A percentile compares a stretch with the other conserved stretches of the same genome.
Evolutionary conservation across 2,888 invertebrate genomes (phyloP).

Genomic region (Pterostichus niger): DNA sequence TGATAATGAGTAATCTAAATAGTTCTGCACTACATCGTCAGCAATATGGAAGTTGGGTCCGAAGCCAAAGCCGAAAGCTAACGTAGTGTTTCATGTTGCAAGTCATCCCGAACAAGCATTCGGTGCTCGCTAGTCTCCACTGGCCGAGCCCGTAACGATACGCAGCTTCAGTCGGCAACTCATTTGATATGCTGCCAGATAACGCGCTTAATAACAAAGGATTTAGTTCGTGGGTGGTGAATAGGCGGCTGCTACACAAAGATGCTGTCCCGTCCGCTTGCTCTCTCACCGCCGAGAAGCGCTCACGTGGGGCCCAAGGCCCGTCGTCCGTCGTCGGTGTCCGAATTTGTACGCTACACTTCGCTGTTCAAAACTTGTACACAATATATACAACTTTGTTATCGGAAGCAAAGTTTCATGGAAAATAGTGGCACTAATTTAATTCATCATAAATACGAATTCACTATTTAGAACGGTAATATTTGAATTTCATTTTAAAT

Average conservation of each 20-base stretch:
- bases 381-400: neutral
- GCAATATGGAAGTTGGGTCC: neutral
- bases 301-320: conserved; percentile 10
- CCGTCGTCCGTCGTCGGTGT: conserved; percentile 2
- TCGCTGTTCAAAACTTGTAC: neutral
- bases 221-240: conserved; percentile 60
- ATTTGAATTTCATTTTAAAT: too few species aligned
- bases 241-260: conserved; percentile 22
- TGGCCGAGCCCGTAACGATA: conserved; percentile 20
- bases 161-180: conserved; percentile 36
- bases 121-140: neutral
- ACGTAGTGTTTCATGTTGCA: conserved; percentile 1
- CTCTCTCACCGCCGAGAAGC: neutral
- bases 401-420: neutral
- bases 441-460: too few species aligned
- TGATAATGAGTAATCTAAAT: too few species aligned
- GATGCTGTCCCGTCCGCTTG: neutral
- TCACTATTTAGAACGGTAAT: too few species aligned
- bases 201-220: conserved; percentile 60
- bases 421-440: too few species aligned
- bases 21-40: neutral
- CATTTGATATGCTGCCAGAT: conserved; percentile 62
- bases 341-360: conserved; percentile 37
- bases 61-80: neutral
- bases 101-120: conserved; percentile 33